phyloP scores from a whole-genome alignment of 2,113 vertebrate genomes.

The Leucosticte australis region DNA sequence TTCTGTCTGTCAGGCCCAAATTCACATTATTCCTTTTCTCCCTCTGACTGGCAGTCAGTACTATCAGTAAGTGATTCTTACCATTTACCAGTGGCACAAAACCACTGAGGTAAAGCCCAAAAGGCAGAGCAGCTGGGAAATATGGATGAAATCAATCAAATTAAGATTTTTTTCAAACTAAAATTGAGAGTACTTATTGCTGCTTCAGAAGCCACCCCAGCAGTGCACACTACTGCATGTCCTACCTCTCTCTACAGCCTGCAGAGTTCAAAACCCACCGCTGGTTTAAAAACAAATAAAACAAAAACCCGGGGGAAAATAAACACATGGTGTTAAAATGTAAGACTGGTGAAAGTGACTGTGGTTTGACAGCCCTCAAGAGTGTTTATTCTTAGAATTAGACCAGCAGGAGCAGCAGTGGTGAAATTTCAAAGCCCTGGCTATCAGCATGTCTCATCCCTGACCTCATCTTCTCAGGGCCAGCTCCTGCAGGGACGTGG shows the following conservation, averaged over 20 bases:
- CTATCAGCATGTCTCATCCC: background rate
- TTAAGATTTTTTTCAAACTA: background rate
- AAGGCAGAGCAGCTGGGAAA: background rate
- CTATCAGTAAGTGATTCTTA: background rate
- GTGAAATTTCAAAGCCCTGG: background rate
- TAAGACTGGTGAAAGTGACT: background rate
- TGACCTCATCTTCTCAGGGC: background rate
- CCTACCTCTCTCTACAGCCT: background rate
- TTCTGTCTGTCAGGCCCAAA: background rate
- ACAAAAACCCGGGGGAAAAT: background rate
- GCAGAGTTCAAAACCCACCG: background rate
- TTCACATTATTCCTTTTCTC: background rate
- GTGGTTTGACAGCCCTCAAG: background rate
- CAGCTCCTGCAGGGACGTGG: background rate
- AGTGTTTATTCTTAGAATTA: background rate
- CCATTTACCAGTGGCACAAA: background rate
- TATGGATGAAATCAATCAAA: background rate
- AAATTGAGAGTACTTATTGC: background rate
- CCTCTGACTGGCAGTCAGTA: background rate
- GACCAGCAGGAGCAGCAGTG: background rate
- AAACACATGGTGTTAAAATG: background rate
- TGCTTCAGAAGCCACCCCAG: background rate
- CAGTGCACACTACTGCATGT: too few species aligned
- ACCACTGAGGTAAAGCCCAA: background rate
- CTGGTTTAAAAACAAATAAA: conserved; percentile 27